These are phyloP conservation scores for Chiloscyllium plagiosum DNA, from an alignment of 2,113 vertebrate species.

Conservation along the genomic window DNA sequence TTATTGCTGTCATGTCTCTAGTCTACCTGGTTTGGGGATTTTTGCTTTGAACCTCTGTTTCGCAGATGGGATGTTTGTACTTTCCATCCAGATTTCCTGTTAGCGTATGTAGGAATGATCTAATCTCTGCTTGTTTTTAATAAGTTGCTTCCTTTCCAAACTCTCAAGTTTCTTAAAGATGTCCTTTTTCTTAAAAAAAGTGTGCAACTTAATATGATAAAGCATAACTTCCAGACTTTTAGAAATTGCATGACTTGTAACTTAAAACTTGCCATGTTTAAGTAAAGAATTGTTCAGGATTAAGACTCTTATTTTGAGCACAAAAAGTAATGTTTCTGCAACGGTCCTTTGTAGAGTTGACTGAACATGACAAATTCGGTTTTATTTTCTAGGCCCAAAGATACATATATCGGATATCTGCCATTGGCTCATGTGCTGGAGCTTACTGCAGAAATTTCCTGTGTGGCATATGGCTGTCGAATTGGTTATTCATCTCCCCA, in stretches of 20 bases:
- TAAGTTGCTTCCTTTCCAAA: not conserved
- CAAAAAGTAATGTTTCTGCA: not conserved
- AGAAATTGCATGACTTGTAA: not conserved
- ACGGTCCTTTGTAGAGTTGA: not conserved
- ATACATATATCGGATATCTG: constrained; percentile 90
- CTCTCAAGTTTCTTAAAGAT: not conserved
- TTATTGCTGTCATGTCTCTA: not conserved
- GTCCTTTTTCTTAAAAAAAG: not conserved
- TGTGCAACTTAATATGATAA: not conserved
- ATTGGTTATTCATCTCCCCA: constrained; percentile 94
- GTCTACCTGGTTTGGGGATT: not conserved
- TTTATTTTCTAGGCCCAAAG: constrained; percentile 62
- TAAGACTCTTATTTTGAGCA: not conserved
- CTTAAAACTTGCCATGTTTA: not conserved
- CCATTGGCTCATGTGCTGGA: constrained; percentile 93
- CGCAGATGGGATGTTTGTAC: not conserved
- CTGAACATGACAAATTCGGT: not conserved
- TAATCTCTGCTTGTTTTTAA: not conserved
- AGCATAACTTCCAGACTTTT: not conserved
- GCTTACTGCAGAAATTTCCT: constrained; percentile 91
- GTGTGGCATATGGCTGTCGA: constrained; percentile 85
- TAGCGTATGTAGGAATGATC: not conserved
- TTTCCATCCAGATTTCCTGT: not conserved
- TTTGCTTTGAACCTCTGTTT: not conserved
- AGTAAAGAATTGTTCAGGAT: not conserved